Evolutionary conservation across 2,797 vertebrate genomes (phyloP), one percentile per base, ranked within the genome.

Genomic region (Anniella stebbinsi): DNA sequence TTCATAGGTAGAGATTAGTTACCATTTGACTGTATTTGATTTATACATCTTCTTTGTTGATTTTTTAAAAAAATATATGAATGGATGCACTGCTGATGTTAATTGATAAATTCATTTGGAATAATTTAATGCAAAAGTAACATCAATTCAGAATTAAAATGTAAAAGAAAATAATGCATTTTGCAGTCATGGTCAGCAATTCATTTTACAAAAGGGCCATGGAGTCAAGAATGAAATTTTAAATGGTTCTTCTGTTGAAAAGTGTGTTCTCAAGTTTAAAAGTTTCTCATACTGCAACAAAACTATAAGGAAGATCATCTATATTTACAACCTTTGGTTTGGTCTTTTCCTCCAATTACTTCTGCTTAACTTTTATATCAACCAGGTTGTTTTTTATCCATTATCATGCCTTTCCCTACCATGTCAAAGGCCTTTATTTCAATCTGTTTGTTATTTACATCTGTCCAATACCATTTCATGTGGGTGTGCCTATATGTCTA

Each of bases 311-410:
- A 95, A 92, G 94, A 80, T 96, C 96, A 95, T 94, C 92, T 89
- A 87, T 88, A 75, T 94, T 94, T 92, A 77, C 92, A 96, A 95
- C 95, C 84, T 87, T 85, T 91, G 94, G 85, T 93, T 88, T 95
- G 92, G 48, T 54, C 91, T 90, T 94, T 94, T 94, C 63, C 94
- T 95, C 93, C 91, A 96, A 92, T 93, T 95, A 96, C 91, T 96
- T 96, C 97, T 97, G 96, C 97, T 97, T 96, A 97, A 96, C 91
- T 95, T 93, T 94, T 88, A 88, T 93, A 94, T 86, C 94, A 96
- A 93, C 96, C 95, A 95, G 93, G 54, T 87, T 81, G 92, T 93
- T 93, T 92, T 60, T 91, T 63, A 90, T 75, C 90, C 91, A 92
- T 96, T 96, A 97, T 95, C 93, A 94, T 60, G 94, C 84, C 69